Conservation (phyloP, 2,797 vertebrate genomes). For the Pseudotriccus pelzelni region DNA sequence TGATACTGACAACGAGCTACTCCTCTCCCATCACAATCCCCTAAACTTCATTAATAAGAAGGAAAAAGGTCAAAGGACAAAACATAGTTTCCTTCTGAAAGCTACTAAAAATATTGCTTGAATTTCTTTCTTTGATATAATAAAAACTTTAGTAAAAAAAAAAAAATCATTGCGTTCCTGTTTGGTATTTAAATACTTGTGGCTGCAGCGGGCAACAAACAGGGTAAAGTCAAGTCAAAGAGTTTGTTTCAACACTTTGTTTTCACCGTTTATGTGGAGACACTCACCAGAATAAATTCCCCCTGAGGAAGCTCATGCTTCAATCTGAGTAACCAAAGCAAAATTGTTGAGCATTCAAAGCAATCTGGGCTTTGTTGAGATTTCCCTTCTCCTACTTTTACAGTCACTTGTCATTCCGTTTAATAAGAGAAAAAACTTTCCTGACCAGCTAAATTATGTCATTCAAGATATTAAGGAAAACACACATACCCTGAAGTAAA, state of each 20-base stretch:
- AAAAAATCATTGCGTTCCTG: neutral
- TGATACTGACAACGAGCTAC: neutral
- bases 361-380: constrained; percentile 48
- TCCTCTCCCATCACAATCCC: neutral
- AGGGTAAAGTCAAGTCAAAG: neutral
- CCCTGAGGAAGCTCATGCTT: constrained; percentile 8
- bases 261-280: neutral
- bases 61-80: neutral
- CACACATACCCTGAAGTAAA: constrained; percentile 45
- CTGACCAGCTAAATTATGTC: constrained; percentile 47
- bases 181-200: neutral
- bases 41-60: neutral
- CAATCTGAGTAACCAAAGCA: neutral
- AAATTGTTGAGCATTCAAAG: constrained; percentile 26
- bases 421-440: constrained; percentile 55
- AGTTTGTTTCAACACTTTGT: neutral
- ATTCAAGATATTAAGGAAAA: constrained; percentile 52
- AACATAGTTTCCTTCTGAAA: neutral
- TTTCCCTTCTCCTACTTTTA: constrained; percentile 40
- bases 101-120: neutral
- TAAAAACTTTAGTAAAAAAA: neutral
- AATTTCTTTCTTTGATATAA: neutral
- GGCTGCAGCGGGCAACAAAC: neutral
- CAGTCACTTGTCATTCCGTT: constrained; percentile 44
- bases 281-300: neutral